These are phyloP conservation scores for Cossypha niveicapilla DNA, from an alignment of 2,797 vertebrate species.

Conservation along the genomic window DNA sequence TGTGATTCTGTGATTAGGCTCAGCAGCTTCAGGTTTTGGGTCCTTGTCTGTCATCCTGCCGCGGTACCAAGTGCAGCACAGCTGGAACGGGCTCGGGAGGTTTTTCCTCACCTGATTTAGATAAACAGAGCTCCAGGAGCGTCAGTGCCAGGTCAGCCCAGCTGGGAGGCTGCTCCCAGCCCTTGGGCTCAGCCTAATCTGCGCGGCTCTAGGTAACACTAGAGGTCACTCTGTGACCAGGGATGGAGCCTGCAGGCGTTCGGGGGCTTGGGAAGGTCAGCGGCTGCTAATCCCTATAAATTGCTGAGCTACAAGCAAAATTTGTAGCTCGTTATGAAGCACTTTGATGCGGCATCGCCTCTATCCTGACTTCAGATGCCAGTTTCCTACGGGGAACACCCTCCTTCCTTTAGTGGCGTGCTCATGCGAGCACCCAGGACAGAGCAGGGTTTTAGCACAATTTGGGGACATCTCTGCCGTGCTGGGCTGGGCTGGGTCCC, in stretches of 20 bases:
- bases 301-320: slow-evolving; percentile 52
- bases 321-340: slow-evolving; percentile 59
- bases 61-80: neutral
- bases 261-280: slow-evolving; percentile 53
- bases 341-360: slow-evolving; percentile 50
- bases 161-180: neutral
- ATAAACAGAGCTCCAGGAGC: neutral
- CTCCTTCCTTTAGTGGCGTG: neutral
- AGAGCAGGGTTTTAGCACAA: no score
- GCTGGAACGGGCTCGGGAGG: neutral
- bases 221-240: slow-evolving; percentile 76
- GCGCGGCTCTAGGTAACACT: slow-evolving; percentile 57
- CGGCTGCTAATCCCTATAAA: slow-evolving; percentile 59
- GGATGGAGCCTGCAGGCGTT: neutral
- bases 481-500: neutral
- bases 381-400: neutral
- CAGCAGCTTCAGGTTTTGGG: neutral
- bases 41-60: neutral
- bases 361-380: neutral
- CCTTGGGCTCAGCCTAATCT: neutral
- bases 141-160: neutral
- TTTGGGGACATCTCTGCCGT: neutral
- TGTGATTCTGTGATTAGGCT: neutral
- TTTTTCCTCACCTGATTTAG: neutral
- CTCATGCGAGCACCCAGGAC: neutral